Conservation (phyloP, 2,888 invertebrate species). For the Amphipyra tragopoginis region DNA sequence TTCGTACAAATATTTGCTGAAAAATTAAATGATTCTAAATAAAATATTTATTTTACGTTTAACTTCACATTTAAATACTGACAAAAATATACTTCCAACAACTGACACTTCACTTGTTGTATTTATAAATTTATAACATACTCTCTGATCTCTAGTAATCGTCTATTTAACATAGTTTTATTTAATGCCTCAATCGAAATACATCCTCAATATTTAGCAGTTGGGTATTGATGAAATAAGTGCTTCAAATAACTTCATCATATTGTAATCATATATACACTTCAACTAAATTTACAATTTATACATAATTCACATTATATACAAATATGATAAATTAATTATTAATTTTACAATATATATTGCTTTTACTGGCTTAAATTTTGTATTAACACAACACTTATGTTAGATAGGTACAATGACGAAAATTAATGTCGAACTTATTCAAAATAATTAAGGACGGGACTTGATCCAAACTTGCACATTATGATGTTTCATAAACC, state of each 20-base stretch:
- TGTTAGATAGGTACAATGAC: conserved; percentile 35
- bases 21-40: conserved; percentile 33
- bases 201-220: conserved; percentile 35
- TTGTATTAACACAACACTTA: conserved; percentile 39
- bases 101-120: conserved; percentile 23
- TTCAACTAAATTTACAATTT: conserved; percentile 64
- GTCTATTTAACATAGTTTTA: conserved; percentile 23
- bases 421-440: conserved; percentile 40
- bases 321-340: conserved; percentile 58
- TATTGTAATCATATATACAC: conserved; percentile 30
- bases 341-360: conserved; percentile 55
- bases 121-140: conserved; percentile 18
- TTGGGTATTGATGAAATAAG: conserved; percentile 33
- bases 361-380: conserved; percentile 62
- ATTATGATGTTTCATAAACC: conserved; percentile 44
- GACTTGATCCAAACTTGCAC: conserved; percentile 53
- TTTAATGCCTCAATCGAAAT: conserved; percentile 45
- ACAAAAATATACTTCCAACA: conserved; percentile 48
- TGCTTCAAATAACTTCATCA: conserved; percentile 29
- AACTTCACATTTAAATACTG: conserved; percentile 56
- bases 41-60: conserved; percentile 45
- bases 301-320: conserved; percentile 65
- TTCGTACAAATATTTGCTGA: conserved; percentile 31
- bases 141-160: conserved; percentile 22
- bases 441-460: conserved; percentile 56